These are phyloP conservation scores for Acomys russatus DNA, from an alignment of 2,797 vertebrate genomes.

Conservation along the genomic window DNA sequence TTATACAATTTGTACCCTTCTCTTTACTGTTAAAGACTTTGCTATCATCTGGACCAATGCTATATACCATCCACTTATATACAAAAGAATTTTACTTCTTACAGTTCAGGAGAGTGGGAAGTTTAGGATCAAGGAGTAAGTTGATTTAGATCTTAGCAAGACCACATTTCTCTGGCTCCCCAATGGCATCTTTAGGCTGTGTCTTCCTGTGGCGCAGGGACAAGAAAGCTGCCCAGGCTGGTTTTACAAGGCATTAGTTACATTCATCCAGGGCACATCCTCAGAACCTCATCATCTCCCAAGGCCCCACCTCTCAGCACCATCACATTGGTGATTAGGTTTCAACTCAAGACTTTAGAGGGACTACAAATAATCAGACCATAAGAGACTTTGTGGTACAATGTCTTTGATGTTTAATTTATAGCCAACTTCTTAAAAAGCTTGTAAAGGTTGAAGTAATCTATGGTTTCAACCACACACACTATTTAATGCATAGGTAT, in stretches of 20 bases:
- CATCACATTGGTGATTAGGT: neutral
- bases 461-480: neutral
- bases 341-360: neutral
- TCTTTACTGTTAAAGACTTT: neutral
- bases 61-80: neutral
- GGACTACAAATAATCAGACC: neutral
- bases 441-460: neutral
- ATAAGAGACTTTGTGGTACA: neutral
- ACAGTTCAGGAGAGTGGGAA: neutral
- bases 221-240: neutral
- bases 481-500: neutral
- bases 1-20: neutral
- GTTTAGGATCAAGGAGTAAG: neutral
- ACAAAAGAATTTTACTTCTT: neutral
- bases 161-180: neutral
- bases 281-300: neutral
- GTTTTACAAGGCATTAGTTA: neutral
- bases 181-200: neutral
- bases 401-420: conserved; percentile 57
- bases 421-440: conserved; percentile 4
- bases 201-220: neutral
- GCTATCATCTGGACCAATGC: neutral
- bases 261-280: neutral
- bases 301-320: neutral
- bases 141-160: neutral